These are phyloP conservation scores for Galaxea fascicularis DNA, from an alignment of 92 coral and sea anemone genomes.

Conservation along the genomic window DNA sequence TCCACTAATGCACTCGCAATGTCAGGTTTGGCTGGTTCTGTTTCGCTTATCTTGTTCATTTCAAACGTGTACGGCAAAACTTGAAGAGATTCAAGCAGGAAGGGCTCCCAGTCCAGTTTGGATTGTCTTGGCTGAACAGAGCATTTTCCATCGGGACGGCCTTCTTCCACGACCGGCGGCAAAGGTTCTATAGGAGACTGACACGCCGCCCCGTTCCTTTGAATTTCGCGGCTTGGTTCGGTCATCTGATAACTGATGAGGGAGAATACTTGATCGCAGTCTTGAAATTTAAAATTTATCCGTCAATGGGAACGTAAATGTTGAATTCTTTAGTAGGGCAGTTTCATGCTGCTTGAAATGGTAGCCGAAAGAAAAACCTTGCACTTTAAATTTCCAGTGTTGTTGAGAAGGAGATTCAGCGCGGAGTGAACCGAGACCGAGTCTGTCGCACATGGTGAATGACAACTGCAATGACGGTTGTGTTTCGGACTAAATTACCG, in stretches of 20 bases:
- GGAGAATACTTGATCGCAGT: background rate
- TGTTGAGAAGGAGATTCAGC: background rate
- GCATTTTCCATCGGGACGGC: background rate
- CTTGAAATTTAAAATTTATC: background rate
- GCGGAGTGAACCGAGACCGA: background rate
- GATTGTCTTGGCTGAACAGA: background rate
- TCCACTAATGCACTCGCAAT: slow-evolving; percentile 19
- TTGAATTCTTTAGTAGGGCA: background rate
- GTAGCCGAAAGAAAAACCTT: background rate
- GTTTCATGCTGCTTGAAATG: background rate
- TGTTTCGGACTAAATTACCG: background rate
- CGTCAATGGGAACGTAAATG: background rate
- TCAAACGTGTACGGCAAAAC: background rate
- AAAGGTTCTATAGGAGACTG: background rate
- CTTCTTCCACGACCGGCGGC: background rate
- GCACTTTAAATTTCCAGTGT: background rate
- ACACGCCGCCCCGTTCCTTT: background rate
- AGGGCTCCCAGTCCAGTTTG: background rate
- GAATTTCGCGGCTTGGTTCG: background rate
- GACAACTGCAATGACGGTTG: background rate
- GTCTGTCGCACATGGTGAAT: background rate
- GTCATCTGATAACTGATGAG: background rate
- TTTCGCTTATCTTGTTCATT: background rate
- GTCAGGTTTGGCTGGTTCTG: background rate
- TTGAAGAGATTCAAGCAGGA: background rate